Conservation (phyloP, 1,140 invertebrate species). For the Antheraea mylitta region DNA sequence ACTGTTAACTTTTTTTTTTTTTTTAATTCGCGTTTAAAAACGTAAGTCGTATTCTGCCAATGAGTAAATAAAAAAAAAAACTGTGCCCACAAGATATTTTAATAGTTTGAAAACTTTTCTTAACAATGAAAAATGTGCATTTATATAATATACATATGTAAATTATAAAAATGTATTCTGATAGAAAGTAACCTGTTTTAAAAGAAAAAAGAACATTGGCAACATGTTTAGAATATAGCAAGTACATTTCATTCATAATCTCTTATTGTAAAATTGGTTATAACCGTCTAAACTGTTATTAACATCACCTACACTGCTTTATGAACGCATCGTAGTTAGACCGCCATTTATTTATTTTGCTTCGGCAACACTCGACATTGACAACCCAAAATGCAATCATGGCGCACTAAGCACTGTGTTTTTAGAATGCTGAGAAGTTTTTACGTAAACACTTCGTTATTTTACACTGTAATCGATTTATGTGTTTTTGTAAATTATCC, state of each 20-base stretch:
- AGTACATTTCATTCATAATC: no score
- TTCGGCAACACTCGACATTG: conserved; percentile 73
- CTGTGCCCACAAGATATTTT: not conserved
- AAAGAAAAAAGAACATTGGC: no score
- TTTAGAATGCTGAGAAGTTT: conserved; percentile 79
- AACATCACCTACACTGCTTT: not conserved
- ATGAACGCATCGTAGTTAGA: conserved; percentile 57
- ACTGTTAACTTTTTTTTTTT: conserved; percentile 28
- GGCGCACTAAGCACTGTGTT: conserved; percentile 78
- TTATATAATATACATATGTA: no score
- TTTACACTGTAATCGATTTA: conserved; percentile 67
- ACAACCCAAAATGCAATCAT: conserved; percentile 80
- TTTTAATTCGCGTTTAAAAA: not conserved
- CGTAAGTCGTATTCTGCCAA: not conserved
- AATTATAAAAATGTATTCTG: no score
- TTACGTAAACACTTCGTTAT: conserved; percentile 79
- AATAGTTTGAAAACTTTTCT: no score
- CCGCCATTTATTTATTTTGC: conserved; percentile 67
- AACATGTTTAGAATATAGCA: no score
- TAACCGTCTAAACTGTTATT: not conserved
- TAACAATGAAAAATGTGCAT: no score
- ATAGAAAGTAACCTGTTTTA: no score
- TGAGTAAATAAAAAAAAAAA: not conserved
- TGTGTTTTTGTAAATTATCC: conserved; percentile 66
- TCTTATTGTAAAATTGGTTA: no score